Evolutionary conservation across 2,797 vertebrate genomes (phyloP), one percentile per base, ranked within the genome.

Genomic region (Avahi laniger): DNA sequence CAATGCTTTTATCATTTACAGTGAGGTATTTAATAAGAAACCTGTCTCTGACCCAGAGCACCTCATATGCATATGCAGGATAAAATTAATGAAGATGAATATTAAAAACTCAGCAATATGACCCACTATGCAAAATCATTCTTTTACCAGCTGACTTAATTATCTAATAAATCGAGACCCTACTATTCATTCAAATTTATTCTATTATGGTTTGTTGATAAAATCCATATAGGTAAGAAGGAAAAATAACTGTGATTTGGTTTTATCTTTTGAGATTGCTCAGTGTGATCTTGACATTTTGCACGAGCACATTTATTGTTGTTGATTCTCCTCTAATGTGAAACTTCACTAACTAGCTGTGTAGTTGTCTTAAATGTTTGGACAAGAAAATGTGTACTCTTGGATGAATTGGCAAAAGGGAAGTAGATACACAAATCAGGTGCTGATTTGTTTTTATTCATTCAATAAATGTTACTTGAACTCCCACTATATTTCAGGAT

Each of bases 41-140:
- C 30, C 17, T 84, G 33, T 67, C 24, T 59, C n/a, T 82, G 46
- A 81, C 28, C 41, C 50, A 67, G 33, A 79, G 50, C 7, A 65
- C 24, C 22, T 91, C 38, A 46, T 41, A 30, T 33, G 3, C 38
- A 65, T 28, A 65, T 57, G 13, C 14, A 79, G 54, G 7, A 52
- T 83, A 73, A 79, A 87, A 88, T 79, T 41, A 72, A 93, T 73
- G 57, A 82, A 65, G 38, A 67, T 89, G 43, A 87, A 91, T 18
- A 50, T 65, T 69, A 73, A 96, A 85, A 79, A 26, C 7, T 52
- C n/a, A 91, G n/a, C 30, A 87, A 65, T 52, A 72, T 67, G 35
- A 75, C 50, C 30, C 30, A 50, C 12, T 90, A 30, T n/a, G 48
- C 20, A 82, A 92, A 85, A 80, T 85, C 50, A 92, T 85, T 65